Evolutionary conservation across 2,888 invertebrate genomes (phyloP).

Genomic region (Eueremaeus valkanovi): DNA sequence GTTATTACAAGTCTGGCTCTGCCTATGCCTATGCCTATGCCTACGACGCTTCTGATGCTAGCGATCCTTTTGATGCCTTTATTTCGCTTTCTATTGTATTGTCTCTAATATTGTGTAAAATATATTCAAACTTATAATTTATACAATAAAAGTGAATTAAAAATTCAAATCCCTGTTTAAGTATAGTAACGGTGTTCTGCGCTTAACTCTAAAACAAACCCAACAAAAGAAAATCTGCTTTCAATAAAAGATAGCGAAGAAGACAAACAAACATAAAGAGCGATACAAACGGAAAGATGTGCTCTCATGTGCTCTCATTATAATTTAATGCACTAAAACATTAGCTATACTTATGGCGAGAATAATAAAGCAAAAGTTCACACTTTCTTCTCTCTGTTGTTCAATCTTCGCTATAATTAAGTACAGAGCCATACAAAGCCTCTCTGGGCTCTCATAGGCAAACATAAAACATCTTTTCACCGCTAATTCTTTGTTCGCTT

Average conservation of each 20-base stretch:
- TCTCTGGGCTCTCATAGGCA: neutral
- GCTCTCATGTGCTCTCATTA: constrained; percentile 21
- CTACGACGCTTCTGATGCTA: no score
- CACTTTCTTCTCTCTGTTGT: constrained; percentile 29
- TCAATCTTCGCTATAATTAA: constrained; percentile 9
- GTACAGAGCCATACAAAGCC: neutral
- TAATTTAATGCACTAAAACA: constrained; percentile 24
- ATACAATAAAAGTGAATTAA: constrained; percentile 31
- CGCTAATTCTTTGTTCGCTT: constrained; percentile 27
- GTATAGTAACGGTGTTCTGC: constrained; percentile 9
- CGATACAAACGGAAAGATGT: constrained; percentile 17
- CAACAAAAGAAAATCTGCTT: constrained; percentile 28
- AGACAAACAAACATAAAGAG: constrained; percentile 3
- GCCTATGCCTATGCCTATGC: no score
- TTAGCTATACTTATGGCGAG: constrained; percentile 26
- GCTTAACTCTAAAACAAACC: neutral
- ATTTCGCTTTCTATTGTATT: neutral
- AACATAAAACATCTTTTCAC: constrained; percentile 31
- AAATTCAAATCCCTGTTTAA: constrained; percentile 35
- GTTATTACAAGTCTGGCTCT: no score
- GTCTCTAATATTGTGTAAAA: neutral
- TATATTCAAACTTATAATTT: constrained; percentile 26
- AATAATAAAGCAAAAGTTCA: constrained; percentile 35
- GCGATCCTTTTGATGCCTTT: neutral
- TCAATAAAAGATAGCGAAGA: constrained; percentile 8